Conservation (phyloP, 53 echinoderm and acorn worm species). For the Stichopus horrens region DNA sequence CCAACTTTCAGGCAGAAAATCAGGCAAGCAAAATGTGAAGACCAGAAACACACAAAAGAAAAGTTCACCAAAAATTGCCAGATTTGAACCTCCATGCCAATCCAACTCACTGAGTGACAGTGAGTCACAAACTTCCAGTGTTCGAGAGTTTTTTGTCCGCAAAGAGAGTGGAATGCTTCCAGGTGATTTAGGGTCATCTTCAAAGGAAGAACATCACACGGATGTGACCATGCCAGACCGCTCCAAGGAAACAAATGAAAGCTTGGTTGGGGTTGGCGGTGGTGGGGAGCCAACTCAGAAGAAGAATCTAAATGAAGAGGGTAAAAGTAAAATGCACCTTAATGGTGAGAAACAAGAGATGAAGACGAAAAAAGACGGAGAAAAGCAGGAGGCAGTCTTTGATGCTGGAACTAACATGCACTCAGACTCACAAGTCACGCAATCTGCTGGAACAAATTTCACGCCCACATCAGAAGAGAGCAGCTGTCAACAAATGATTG, state of each 20-base stretch:
- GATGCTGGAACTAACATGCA: neutral
- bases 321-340: neutral
- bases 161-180: slow-evolving; percentile 13
- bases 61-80: neutral
- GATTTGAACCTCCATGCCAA: neutral
- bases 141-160: slow-evolving; percentile 4
- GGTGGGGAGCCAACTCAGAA: too few species aligned
- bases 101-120: neutral
- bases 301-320: neutral
- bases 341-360: neutral
- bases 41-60: neutral
- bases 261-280: too few species aligned
- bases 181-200: neutral
- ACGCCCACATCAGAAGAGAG: too few species aligned
- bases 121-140: slow-evolving; percentile 22
- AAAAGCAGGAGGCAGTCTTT: neutral
- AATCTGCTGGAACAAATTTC: too few species aligned
- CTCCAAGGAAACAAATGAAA: too few species aligned
- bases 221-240: neutral
- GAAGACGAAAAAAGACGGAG: neutral
- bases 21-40: too few species aligned
- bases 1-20: too few species aligned
- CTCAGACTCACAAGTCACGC: neutral
- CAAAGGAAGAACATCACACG: neutral
- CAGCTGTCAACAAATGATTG: neutral